Evolutionary conservation across 1,140 invertebrate species (phyloP), one percentile per base, ranked within the genome.

Genomic region (Augochlora pura): DNA sequence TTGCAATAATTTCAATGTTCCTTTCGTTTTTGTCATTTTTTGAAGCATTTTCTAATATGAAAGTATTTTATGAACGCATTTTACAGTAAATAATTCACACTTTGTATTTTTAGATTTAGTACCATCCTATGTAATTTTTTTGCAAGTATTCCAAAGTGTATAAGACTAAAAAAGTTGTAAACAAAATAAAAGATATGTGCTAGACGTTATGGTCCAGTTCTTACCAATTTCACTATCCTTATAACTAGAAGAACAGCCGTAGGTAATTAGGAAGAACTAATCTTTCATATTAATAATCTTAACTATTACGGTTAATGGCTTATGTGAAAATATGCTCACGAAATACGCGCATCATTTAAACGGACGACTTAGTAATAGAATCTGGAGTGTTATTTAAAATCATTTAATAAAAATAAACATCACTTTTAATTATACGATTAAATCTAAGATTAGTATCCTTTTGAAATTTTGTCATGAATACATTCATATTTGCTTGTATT

Each of bases 131-230:
- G 54, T 78, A 57, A 65, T 72, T 64, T 12, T 42, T 38, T 32
- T 39, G 49, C 46, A 64, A 77, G 21, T 72, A 52, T 14, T 64
- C 65, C 60, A 57, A 77, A 77, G 14, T 78, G 59, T 78, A 57
- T 78, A 64, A 77, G 49, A 21, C 76, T 72, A 72, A 14, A 8
- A n/a, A 78, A 72, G 69, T 72, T 78, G 68, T 78, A 72, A 78
- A 72, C 76, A 46, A 39, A 72, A 78, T 64, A 78, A 78, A 72
- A 72, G 49, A 42, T 77, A 78, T 72, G 64, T 57, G 38, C 76
- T 78, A 78, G 60, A 78, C 49, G 46, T 72, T 78, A 72, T 42
- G 64, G 49, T 72, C 67, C 72, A 46, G 46, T 71, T 39, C 3
- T 62, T 14, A 69, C 60, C 18, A 49, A 32, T 72, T 77, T 65